Evolutionary conservation across 1,140 invertebrate genomes (phyloP), one percentile per base, ranked within the genome.

Genomic region (Paramacrobiotus metropolitanus): DNA sequence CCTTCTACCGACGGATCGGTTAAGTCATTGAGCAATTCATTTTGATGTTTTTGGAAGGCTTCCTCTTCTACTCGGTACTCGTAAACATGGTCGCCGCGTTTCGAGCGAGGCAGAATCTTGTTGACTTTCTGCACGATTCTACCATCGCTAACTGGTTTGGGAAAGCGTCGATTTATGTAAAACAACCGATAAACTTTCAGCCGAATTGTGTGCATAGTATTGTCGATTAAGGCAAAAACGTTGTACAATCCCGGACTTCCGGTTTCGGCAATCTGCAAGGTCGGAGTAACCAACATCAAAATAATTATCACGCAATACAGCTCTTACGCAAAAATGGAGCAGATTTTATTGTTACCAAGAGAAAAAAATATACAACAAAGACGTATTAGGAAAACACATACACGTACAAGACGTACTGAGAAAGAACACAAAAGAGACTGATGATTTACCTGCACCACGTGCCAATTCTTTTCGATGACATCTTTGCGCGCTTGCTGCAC

Each of bases 1-100:
- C 94, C 94, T 74, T 96, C 93, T 60, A 98, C 86, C 68, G 91
- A 83, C 2, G 90, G 87, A 30, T 84, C 85, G 1, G 86, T 87
- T 55, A 95, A 71, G 70, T 94, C 87, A 1, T 84, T 82, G 71
- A 86, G 80, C 31, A 94, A 77, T 63, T 86, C 81, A 69, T 84
- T 77, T 64, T 59, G 63, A 65, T 86, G 81, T 66, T 86, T 79
- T 63, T 79, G 74, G 69, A 84, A 96, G 1, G 85, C 70, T 63
- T 82, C 73, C 76, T 98, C 93, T 0, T 87, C 82, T 2, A 96
- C 83, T 18, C 78, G 80, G 70, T 95, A 97, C 68, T 90, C 81
- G 75, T 95, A 98, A 9, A 99, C 75, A 74, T 92, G 79, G 66
- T 81, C 79, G 1, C 84, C 79, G 0, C 83, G 86, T 29, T 87